Percentiles rank a stretch among this genome's conserved stretches.
Evolutionary conservation across 2,888 invertebrate species (phyloP).

Genomic region (Ochlodes sylvanus): DNA sequence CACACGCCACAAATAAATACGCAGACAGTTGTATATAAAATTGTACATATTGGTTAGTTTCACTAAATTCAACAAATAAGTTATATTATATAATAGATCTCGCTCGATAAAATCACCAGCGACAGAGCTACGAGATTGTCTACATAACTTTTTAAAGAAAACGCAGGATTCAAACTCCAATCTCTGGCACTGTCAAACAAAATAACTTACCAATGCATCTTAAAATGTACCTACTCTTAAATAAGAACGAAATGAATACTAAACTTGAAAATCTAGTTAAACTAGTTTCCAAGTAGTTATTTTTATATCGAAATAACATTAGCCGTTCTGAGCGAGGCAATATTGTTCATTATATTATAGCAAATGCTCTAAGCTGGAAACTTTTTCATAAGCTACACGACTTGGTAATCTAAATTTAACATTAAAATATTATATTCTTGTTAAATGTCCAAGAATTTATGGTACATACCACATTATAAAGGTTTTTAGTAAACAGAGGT

Average conservation of each 20-base stretch:
- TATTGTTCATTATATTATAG: conserved; percentile 6
- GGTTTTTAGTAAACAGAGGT: no score
- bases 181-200: no score
- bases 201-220: background rate
- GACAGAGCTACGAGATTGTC: no score
- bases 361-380: background rate
- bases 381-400: conserved; percentile 10
- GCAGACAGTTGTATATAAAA: no score
- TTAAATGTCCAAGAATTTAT: background rate
- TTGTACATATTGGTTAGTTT: no score
- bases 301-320: conserved; percentile 20
- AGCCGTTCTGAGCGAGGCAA: conserved; percentile 11
- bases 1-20: no score
- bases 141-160: no score
- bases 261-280: background rate
- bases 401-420: background rate
- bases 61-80: no score
- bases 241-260: background rate
- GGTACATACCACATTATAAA: background rate
- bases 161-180: no score
- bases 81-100: no score
- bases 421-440: background rate
- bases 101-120: no score
- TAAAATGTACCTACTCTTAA: background rate
- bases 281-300: conserved; percentile 17